A percentile compares a stretch with the other conserved stretches of the same genome.
Conservation (phyloP, 2,888 invertebrate genomes). For the Biston stratarius region DNA sequence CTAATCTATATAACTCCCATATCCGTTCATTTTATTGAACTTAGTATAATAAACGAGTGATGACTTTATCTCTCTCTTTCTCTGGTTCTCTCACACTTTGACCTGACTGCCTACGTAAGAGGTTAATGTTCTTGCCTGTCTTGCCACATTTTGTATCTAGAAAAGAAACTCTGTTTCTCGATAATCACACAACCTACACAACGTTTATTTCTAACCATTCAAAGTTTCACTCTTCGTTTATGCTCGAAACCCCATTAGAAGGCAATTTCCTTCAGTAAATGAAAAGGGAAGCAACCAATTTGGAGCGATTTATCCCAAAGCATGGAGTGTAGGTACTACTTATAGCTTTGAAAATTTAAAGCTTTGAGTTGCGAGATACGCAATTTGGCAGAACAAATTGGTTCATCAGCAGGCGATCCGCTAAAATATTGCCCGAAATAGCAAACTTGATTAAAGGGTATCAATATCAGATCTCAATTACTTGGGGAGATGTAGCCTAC, state of each 20-base stretch:
- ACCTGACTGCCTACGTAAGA: too few species aligned
- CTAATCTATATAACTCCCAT: too few species aligned
- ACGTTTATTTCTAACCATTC: neutral
- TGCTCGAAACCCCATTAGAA: conserved; percentile 19
- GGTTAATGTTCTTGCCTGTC: too few species aligned
- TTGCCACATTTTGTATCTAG: too few species aligned
- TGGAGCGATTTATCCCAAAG: conserved; percentile 26
- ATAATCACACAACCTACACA: too few species aligned
- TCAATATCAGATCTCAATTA: conserved; percentile 25
- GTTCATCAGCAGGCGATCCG: conserved; percentile 28
- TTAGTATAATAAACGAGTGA: too few species aligned
- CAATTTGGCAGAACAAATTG: conserved; percentile 44
- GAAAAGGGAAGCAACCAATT: conserved; percentile 27
- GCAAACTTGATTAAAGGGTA: conserved; percentile 25
- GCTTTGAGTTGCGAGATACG: conserved; percentile 48
- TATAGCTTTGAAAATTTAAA: conserved; percentile 52
- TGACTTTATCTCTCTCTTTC: too few species aligned
- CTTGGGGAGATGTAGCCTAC: neutral
- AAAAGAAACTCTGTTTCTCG: too few species aligned
- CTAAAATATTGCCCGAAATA: conserved; percentile 30
- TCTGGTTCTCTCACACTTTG: too few species aligned
- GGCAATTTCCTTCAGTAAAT: conserved; percentile 13
- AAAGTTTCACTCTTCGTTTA: neutral
- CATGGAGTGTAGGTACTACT: conserved; percentile 43
- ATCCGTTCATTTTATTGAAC: too few species aligned